These are phyloP conservation scores for Epizoanthus ramosus DNA, from an alignment of 92 coral and sea anemone genomes.

Conservation along the genomic window DNA sequence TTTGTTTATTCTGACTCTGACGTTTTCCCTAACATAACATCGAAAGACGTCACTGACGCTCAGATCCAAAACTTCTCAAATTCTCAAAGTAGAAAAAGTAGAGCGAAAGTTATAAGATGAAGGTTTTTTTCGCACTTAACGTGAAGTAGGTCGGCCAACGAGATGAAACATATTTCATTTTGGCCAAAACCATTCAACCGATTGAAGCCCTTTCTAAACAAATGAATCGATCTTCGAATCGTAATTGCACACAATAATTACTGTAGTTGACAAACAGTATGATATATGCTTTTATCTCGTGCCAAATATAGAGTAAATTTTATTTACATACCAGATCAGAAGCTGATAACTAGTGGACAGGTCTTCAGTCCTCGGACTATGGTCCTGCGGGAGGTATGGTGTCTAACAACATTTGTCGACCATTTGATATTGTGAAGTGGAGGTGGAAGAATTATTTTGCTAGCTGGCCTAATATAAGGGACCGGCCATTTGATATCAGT, in stretches of 20 bases:
- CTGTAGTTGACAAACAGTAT: conserved; percentile 26
- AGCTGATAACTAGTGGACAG: neutral
- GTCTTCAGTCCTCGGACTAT: too few species aligned
- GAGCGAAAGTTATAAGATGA: neutral
- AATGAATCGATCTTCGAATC: conserved; percentile 3
- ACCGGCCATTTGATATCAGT: too few species aligned
- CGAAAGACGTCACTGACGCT: neutral
- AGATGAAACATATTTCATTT: neutral
- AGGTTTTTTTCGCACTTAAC: neutral
- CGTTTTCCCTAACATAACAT: neutral
- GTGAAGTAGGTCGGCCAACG: neutral
- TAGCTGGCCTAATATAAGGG: too few species aligned
- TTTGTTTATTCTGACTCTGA: conserved; percentile 12
- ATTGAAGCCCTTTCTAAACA: conserved; percentile 6
- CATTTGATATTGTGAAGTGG: too few species aligned
- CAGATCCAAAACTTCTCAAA: neutral
- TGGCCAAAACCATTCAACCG: conserved; percentile 19
- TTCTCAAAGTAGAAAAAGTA: conserved; percentile 4
- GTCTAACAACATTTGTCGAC: too few species aligned
- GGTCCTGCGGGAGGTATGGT: too few species aligned
- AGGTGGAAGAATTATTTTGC: too few species aligned
- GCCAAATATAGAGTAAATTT: conserved; percentile 17
- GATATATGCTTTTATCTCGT: conserved; percentile 23
- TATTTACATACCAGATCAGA: neutral
- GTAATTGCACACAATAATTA: conserved; percentile 26